Evolutionary conservation across 2,888 invertebrate species (phyloP).

Genomic region (Ischnus inquisitorius): DNA sequence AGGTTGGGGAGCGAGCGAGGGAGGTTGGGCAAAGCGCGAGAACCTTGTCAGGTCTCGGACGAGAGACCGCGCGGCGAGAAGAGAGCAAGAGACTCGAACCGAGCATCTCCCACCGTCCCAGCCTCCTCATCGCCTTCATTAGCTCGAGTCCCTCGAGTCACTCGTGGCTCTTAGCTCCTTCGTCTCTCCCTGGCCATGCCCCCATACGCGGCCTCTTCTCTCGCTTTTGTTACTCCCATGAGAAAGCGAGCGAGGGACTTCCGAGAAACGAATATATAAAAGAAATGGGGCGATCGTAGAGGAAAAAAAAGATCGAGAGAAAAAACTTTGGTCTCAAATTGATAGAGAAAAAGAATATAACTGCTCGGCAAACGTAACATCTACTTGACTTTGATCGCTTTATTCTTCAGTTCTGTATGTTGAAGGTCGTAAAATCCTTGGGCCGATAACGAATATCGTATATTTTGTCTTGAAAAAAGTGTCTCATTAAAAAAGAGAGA

Average conservation of each 20-base stretch:
- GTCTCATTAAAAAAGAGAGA: background rate
- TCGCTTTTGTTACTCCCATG: conserved; percentile 7
- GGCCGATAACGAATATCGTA: background rate
- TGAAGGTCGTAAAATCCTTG: too few relatives aligned
- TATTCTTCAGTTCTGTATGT: too few relatives aligned
- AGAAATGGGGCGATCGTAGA: background rate
- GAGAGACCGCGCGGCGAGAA: conserved; percentile 47
- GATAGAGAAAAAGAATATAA: background rate
- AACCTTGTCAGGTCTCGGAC: conserved; percentile 31
- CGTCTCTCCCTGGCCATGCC: conserved; percentile 28
- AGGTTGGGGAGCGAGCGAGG: conserved; percentile 40
- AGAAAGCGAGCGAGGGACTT: conserved; percentile 23
- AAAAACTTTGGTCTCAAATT: background rate
- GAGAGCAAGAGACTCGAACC: conserved; percentile 27
- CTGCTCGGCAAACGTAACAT: background rate
- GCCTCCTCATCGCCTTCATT: conserved; percentile 69
- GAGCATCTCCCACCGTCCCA: conserved; percentile 1
- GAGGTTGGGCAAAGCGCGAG: conserved; percentile 55
- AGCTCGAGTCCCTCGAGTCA: conserved; percentile 68
- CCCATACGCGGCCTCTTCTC: background rate
- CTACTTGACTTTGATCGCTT: too few relatives aligned
- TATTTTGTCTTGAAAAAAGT: background rate
- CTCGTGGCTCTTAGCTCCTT: conserved; percentile 55
- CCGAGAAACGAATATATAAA: conserved; percentile 26
- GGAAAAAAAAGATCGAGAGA: background rate